Evolutionary conservation across 1,140 invertebrate genomes (phyloP), one percentile per base, ranked within the genome.

Genomic region (Diuraphis noxia): DNA sequence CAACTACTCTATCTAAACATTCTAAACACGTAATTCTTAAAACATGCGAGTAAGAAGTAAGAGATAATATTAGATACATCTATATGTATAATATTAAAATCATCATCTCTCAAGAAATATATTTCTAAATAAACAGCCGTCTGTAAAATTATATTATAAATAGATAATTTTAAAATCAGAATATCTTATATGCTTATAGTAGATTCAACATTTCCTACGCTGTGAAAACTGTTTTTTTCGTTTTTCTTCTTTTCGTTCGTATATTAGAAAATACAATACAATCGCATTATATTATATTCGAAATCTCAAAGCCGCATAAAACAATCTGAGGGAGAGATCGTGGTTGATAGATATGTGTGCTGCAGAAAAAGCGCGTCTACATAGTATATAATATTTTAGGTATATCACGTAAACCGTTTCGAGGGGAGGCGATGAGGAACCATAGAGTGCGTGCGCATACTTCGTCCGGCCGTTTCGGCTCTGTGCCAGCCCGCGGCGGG

Each of bases 401-500:
- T 10, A 63, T n/a, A n/a, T 21, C 30, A 30, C 79, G 79, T 30
- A 25, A 82, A 82, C 25, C 13, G 25, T 30, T n/a, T 17, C 36
- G 10, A 25, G 21, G 23, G 30, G 25, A 43, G 40, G 2, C 41
- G 82, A n/a, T n/a, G n/a, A 30, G n/a, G n/a, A 43, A 43, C 82
- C n/a, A n/a, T 25, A 9, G 81, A 1, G 9, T 40, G 40, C 10
- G 79, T 40, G 41, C 23, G 84, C 9, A 34, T 21, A 43, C 25
- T 13, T 36, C 88, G 72, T 49, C 77, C 77, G 89, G 89, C 77
- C 89, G 34, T 49, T 91, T 81, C 77, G 89, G 89, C 89, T 82
- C 72, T 9, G 36, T 30, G 72, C 89, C 89, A 91, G 89, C 40
- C 43, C 56, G 63, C 88, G 43, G 77, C 77, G 41, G 89, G 43